Evolutionary conservation across 2,888 invertebrate genomes (phyloP), one percentile per base, ranked within the genome.

Genomic region (Gnatocerus cornutus): DNA sequence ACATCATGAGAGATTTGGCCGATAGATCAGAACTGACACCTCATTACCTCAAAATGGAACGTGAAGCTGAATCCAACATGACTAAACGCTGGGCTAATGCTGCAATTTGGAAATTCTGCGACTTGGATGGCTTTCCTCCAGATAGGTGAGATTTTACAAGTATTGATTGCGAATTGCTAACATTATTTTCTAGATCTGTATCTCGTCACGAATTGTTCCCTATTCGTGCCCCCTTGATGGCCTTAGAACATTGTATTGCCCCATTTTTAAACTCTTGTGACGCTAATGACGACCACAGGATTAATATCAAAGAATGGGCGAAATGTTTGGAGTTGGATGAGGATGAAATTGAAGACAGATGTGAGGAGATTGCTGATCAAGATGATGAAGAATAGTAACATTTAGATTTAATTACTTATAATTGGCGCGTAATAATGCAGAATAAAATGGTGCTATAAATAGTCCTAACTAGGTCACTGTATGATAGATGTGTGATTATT

Each of bases 91-190:
- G 95, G 94, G 88, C 92, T 69, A 96, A 96, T 85, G 98, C 98
- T 50, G 97, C 97, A 76, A 91, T 99, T 76, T 99, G 98, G 98
- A 99, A 99, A 86, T 96, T 95, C 93, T 99, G 99, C 85, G 98
- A 99, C 85, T 90, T 99, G 69, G 98, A 98, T 86, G 93, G 93
- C 62, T 92, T 95, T 86, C 95, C 96, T 76, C 92, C 93, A 82
- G 96, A 97, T 87, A 91, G 93, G 89, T 93, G 14, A 33, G 16
- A 45, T 27, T 6, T 30, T 52, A 4, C 21, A 21, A 21, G 21
- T 52, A 5, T 13, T 61, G 29, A 30, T 33, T 21, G 4, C 2
- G 1, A 21, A 21, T 21, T 21, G 21, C 21, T 21, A 21, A 21
- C 21, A 4, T 5, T 48, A 29, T 16, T 53, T 66, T 81, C 13